Base-by-base conservation (phyloP, 2,113 vertebrate genomes). In the Bufo gargarizans region DNA sequence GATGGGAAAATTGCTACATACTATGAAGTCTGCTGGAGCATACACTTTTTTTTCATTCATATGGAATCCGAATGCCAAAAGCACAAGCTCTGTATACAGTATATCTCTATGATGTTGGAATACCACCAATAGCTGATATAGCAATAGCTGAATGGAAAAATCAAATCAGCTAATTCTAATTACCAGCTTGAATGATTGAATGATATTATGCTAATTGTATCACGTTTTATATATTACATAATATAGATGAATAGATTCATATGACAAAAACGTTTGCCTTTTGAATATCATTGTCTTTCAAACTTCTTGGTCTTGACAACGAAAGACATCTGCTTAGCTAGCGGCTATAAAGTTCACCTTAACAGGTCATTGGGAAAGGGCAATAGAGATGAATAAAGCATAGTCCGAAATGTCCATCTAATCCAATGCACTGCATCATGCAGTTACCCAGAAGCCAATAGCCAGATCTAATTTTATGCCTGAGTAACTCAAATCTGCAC, bases 391-490 rank as follows among this genome's bases (percentile, higher is more conserved):
- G 77, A 80, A 43, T 59, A 56, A 59, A 80, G 22, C 22, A 17
- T 43, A 16, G 55, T 13, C 45, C 65, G 33, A 67, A 22, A 65
- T 47, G 59, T 50, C 33, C 61, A 50, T 83, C 19, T 47, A 53
- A 82, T 19, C 43, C 79, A 47, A 22, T 19, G 58, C 59, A 45
- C 79, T 65, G 59, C 81, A 50, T 67, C 77, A 33, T 63, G 43
- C 59, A 63, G 33, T 20, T 61, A 63, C 61, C 80, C 45, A 50
- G 80, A 82, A 67, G 80, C 43, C 59, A 53, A 50, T 80, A 50
- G 81, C 63, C 59, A 67, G 61, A 69, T 69, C 63, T 83, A 67
- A 83, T 83, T 83, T 83, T 69, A 83, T 50, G 63, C 45, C 20
- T 82, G 80, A 67, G 33, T 82, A 49, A 47, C 22, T 20, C 20